A percentile compares a stretch with the other conserved stretches of the same genome.
Evolutionary conservation across 2,888 invertebrate genomes (phyloP).

Genomic region (Eupithecia centaureata): DNA sequence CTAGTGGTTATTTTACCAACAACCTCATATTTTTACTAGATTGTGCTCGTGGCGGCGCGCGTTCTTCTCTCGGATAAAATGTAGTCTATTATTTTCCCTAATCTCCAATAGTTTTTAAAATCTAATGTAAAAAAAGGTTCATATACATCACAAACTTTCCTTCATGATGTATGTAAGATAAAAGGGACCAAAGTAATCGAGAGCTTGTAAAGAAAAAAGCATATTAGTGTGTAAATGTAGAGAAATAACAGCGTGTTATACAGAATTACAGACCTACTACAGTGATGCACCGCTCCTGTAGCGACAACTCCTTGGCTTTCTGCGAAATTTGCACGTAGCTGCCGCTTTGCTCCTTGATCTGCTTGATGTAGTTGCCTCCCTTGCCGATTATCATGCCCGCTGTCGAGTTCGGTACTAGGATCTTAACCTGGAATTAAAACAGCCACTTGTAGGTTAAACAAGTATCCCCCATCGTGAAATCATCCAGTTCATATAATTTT

Average conservation of each 20-base stretch:
- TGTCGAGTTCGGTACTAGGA: conserved; percentile 97
- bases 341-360: conserved; percentile 96
- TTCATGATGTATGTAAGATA: too few species aligned
- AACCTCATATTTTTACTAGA: too few species aligned
- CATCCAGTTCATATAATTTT: too few species aligned
- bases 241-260: neutral
- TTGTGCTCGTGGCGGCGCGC: too few species aligned
- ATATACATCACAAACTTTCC: neutral
- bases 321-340: conserved; percentile 98
- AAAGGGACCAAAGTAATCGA: neutral
- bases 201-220: neutral
- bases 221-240: neutral
- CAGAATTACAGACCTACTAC: conserved; percentile 78
- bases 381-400: conserved; percentile 99
- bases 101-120: too few species aligned
- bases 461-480: neutral
- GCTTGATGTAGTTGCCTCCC: conserved; percentile 97
- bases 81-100: too few species aligned
- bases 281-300: conserved; percentile 97
- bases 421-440: conserved; percentile 87
- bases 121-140: too few species aligned
- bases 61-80: too few species aligned
- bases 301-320: conserved; percentile 96
- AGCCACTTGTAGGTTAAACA: neutral
- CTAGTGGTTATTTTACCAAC: too few species aligned